These are phyloP conservation scores for Salvelinus sp. DNA, from an alignment of 2,113 vertebrate genomes.

Conservation along the genomic window DNA sequence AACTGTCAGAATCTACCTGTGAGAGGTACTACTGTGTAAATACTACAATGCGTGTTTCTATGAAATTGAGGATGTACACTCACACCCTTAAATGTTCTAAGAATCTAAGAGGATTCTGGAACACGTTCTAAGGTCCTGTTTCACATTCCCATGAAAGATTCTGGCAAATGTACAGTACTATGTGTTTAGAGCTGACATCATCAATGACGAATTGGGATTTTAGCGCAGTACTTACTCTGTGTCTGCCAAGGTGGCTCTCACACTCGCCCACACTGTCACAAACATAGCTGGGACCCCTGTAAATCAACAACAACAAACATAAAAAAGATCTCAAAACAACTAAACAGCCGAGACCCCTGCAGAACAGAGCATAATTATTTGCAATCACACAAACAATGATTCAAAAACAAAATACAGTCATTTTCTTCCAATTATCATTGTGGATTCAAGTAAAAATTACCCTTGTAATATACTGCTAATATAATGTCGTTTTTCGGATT, in stretches of 20 bases:
- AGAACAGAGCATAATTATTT: slow-evolving; percentile 14
- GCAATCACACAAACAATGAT: slow-evolving; percentile 1
- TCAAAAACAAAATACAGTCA: neutral
- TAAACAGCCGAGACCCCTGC: slow-evolving; percentile 89
- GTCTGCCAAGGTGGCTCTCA: slow-evolving; percentile 89
- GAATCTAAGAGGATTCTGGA: too few relatives aligned
- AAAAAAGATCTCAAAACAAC: slow-evolving; percentile 54
- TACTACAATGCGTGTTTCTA: too few relatives aligned
- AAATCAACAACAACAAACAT: slow-evolving; percentile 13
- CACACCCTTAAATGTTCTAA: too few relatives aligned
- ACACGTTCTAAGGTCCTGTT: too few relatives aligned
- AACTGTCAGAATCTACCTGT: too few relatives aligned
- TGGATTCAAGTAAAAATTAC: neutral
- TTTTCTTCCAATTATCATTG: neutral
- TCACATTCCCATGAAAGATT: too few relatives aligned
- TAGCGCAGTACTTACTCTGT: slow-evolving; percentile 85
- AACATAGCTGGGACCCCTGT: slow-evolving; percentile 90
- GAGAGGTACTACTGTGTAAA: too few relatives aligned
- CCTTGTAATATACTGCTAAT: neutral
- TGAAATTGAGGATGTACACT: too few relatives aligned
- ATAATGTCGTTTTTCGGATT: too few relatives aligned
- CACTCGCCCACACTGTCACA: slow-evolving; percentile 89
- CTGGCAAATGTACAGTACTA: too few relatives aligned
- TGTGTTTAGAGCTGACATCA: neutral
- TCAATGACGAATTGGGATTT: neutral